Conservation (phyloP, 2,888 invertebrate species). For the Dryomyza anilis region DNA sequence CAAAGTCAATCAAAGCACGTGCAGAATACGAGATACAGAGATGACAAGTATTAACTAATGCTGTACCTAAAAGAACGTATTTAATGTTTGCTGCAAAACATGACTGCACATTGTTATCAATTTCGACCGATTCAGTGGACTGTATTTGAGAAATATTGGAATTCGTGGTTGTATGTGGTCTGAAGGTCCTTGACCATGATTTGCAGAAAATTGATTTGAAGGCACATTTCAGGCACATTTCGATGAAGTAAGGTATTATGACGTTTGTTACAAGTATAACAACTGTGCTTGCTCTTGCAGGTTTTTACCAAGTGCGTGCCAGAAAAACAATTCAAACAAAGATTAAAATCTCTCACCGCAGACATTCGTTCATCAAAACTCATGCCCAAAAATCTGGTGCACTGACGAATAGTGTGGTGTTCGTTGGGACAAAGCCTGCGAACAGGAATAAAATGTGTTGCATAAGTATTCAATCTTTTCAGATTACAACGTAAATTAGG, state of each 20-base stretch:
- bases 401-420: slow-evolving; percentile 9
- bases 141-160: not conserved
- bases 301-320: slow-evolving; percentile 8
- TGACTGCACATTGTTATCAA: too few relatives aligned
- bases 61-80: too few relatives aligned
- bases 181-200: too few relatives aligned
- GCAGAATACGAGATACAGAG: too few relatives aligned
- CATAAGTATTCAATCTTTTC: not conserved
- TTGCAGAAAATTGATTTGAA: not conserved
- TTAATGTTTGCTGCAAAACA: too few relatives aligned
- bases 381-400: slow-evolving; percentile 8
- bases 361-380: not conserved
- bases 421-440: not conserved
- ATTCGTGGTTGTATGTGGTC: not conserved
- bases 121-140: not conserved
- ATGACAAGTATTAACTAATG: too few relatives aligned
- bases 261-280: slow-evolving; percentile 8
- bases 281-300: slow-evolving; percentile 13
- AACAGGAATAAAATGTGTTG: not conserved
- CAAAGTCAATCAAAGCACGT: too few relatives aligned
- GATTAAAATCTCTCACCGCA: slow-evolving; percentile 13
- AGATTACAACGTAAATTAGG: not conserved
- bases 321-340: slow-evolving; percentile 25
- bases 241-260: slow-evolving; percentile 26
- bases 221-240: not conserved